A percentile compares a stretch with the other conserved stretches of the same genome.
phyloP scores from a whole-genome alignment of 2,888 invertebrate genomes.

The Dendrolimus pini region DNA sequence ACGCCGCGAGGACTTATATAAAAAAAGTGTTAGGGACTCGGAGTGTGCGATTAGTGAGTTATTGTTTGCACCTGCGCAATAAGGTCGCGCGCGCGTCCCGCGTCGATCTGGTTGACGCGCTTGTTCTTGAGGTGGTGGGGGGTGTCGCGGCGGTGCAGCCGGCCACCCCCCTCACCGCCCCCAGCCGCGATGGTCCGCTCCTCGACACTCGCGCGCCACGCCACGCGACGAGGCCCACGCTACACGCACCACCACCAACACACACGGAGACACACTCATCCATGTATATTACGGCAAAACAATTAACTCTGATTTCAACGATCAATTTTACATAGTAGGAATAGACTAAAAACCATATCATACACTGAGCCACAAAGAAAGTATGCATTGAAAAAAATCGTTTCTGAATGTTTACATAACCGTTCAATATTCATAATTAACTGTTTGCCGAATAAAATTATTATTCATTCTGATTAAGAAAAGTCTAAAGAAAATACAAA shows the following conservation, averaged over 20 bases:
- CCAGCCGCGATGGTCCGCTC: slow-evolving; percentile 38
- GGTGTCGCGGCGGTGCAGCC: slow-evolving; percentile 94
- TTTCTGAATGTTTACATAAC: no score
- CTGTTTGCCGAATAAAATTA: no score
- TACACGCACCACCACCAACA: slow-evolving; percentile 40
- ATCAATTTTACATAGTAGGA: no score
- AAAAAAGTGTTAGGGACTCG: no score
- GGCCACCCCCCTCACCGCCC: slow-evolving; percentile 75
- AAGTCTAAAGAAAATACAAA: no score
- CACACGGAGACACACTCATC: slow-evolving; percentile 9
- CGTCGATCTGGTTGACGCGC: slow-evolving; percentile 81
- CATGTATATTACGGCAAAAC: background rate
- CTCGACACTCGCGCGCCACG: slow-evolving; percentile 69
- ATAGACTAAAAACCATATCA: no score
- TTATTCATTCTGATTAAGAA: no score
- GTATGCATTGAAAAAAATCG: no score
- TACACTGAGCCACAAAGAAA: no score
- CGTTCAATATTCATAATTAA: no score
- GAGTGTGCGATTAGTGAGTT: no score
- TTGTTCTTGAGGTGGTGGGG: slow-evolving; percentile 99
- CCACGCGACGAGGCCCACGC: slow-evolving; percentile 53
- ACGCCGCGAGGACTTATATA: no score
- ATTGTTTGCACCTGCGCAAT: slow-evolving; percentile 60
- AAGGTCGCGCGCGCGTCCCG: slow-evolving; percentile 55
- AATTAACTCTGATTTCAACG: background rate